A percentile compares a stretch with the other conserved stretches of the same genome.
These are phyloP conservation scores for Drosophila carrolli DNA, from an alignment of 1,140 invertebrate species.

Conservation along the genomic window DNA sequence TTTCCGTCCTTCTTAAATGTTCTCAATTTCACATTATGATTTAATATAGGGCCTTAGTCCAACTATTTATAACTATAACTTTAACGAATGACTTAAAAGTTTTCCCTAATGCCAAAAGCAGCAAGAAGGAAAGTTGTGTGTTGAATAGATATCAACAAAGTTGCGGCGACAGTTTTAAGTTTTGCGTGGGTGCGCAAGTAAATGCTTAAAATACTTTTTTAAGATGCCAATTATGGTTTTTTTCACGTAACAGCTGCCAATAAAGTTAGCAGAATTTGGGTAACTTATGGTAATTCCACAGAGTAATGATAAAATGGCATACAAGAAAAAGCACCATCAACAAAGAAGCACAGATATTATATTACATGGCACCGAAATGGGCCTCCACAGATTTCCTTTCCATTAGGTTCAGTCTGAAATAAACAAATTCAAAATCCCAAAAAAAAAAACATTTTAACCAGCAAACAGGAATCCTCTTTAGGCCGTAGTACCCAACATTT, in stretches of 20 bases:
- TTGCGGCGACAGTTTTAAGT: slow-evolving; percentile 18
- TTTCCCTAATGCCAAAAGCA: slow-evolving; percentile 1
- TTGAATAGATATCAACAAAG: slow-evolving; percentile 31
- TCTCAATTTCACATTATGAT: not conserved
- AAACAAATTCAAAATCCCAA: slow-evolving; percentile 43
- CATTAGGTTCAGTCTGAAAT: slow-evolving; percentile 35
- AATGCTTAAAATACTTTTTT: slow-evolving; percentile 8
- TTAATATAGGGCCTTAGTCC: slow-evolving; percentile 1
- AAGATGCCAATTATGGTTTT: slow-evolving; percentile 24
- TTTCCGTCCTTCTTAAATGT: not conserved
- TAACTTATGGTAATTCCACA: not conserved
- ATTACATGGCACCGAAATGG: slow-evolving; percentile 4
- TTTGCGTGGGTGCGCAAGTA: slow-evolving; percentile 1
- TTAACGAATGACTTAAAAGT: slow-evolving; percentile 10
- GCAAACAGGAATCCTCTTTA: slow-evolving; percentile 34
- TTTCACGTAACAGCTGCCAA: not conserved
- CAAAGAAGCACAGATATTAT: slow-evolving; percentile 13
- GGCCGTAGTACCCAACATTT: slow-evolving; percentile 42
- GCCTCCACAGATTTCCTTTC: slow-evolving; percentile 27
- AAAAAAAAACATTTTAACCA: slow-evolving; percentile 30
- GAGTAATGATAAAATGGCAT: slow-evolving; percentile 3
- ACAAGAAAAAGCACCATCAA: slow-evolving; percentile 1
- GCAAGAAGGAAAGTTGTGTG: slow-evolving; percentile 22
- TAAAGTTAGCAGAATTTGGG: slow-evolving; percentile 3
- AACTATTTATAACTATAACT: slow-evolving; percentile 24